Base-by-base conservation (phyloP, 1,140 invertebrate species). In the Lepidurus couesii region DNA sequence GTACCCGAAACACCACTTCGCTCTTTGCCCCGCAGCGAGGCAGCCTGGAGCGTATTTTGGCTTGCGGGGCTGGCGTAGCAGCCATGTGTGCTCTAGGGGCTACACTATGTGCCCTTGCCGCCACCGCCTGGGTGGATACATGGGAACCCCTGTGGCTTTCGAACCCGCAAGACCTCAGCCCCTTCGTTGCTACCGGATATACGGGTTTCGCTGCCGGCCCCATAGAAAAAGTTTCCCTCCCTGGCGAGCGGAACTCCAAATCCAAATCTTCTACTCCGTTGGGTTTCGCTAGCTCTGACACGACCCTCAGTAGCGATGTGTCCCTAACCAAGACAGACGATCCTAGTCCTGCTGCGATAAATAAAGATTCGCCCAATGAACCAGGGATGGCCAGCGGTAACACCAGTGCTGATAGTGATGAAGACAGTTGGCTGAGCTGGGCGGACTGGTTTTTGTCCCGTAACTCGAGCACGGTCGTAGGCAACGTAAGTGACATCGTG, bases 91-190 rank as follows among this genome's bases (percentile, higher is more conserved):
- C 73, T 43, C 74, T 79, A 42, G 73, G 73, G 26, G 78, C 78
- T n/a, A 75, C 75, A 42, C 43, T 74, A 13, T 79, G 78, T 24
- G 65, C 78, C 21, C 24, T 79, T 21, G 78, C 42, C 26, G 73
- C 78, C n/a, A 79, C 78, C 44, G 73, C 78, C 44, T 79, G 78
- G 78, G 78, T 79, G 42, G 78, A 79, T 24, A 79, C 78, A 24
- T 79, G 78, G 78, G 78, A 79, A 47, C 78, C 78, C 24, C 74
- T 79, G n/a, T 73, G 45, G 44, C 24, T 79, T 24, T 75, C 78
- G 16, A 43, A 42, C n/a, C 44, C 78, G 4, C 73, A 79, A 45
- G 78, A 79, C 42, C 45, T 73, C 43, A 73, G 65, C 65, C 26
- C 44, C 16, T 44, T 79, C 13, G 74, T 79, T 21, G 78, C 73